Percentiles rank a stretch among this genome's conserved stretches.
Evolutionary conservation across 2,113 vertebrate genomes (phyloP).

Genomic region (Alethe diademata): DNA sequence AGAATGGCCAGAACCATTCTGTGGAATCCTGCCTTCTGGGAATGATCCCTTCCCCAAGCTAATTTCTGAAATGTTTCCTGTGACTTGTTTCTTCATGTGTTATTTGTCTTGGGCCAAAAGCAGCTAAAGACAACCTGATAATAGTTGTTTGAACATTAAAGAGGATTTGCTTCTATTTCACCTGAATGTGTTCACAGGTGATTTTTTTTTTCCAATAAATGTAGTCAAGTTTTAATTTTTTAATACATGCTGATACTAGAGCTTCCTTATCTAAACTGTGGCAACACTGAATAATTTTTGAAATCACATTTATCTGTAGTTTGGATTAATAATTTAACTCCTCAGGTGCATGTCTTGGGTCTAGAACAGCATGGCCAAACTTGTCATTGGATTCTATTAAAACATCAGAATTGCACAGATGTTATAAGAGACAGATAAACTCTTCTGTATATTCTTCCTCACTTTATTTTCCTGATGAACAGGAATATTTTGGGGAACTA

Average conservation of each 20-base stretch:
- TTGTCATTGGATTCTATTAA: neutral
- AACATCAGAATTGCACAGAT: neutral
- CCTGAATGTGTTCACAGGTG: neutral
- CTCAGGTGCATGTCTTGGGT: neutral
- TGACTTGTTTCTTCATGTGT: neutral
- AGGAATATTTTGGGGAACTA: neutral
- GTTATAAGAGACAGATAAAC: neutral
- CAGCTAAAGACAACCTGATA: neutral
- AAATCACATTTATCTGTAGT: neutral
- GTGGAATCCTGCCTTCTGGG: neutral
- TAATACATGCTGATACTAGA: neutral
- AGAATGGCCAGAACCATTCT: neutral
- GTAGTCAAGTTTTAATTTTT: neutral
- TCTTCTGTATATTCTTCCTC: neutral
- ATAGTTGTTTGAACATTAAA: neutral
- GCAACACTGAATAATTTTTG: neutral
- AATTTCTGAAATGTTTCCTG: neutral
- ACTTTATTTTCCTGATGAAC: neutral
- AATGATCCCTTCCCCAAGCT: neutral
- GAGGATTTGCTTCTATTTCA: neutral
- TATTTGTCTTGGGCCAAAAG: neutral
- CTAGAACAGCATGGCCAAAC: neutral
- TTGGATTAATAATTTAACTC: neutral
- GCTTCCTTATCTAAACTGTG: neutral
- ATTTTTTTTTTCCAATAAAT: neutral